These are phyloP conservation scores for Chlorops oryzae DNA, from an alignment of 1,140 invertebrate genomes.

Conservation along the genomic window DNA sequence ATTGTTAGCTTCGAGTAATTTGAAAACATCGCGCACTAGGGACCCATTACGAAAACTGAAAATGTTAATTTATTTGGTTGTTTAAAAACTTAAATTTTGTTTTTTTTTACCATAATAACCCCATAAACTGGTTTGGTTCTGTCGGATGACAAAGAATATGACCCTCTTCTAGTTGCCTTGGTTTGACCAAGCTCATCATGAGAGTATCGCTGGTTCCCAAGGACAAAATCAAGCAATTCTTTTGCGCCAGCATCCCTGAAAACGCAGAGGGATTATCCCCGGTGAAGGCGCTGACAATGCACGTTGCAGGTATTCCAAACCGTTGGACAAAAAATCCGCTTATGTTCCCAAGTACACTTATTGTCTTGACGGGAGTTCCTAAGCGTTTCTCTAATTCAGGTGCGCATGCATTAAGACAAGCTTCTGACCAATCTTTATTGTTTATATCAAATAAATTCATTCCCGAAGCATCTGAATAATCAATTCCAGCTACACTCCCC, in stretches of 20 bases:
- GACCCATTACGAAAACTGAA: slow-evolving; percentile 96
- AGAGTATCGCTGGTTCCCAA: slow-evolving; percentile 91
- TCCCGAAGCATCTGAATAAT: slow-evolving; percentile 87
- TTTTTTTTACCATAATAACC: slow-evolving; percentile 78
- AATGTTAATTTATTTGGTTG: background rate
- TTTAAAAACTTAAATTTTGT: background rate
- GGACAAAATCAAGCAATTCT: slow-evolving; percentile 81
- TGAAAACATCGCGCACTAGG: slow-evolving; percentile 76
- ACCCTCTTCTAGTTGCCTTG: slow-evolving; percentile 64
- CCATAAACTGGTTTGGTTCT: slow-evolving; percentile 71
- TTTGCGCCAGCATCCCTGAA: slow-evolving; percentile 71
- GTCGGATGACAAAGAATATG: slow-evolving; percentile 85
- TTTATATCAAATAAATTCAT: slow-evolving; percentile 93
- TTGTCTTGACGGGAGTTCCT: slow-evolving; percentile 64
- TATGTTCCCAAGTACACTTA: slow-evolving; percentile 64
- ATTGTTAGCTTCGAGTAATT: slow-evolving; percentile 65
- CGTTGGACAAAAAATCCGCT: slow-evolving; percentile 74
- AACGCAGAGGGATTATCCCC: slow-evolving; percentile 90
- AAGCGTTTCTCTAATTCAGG: slow-evolving; percentile 64
- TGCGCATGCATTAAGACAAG: slow-evolving; percentile 69
- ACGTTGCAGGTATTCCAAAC: slow-evolving; percentile 75
- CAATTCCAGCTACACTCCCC: slow-evolving; percentile 86
- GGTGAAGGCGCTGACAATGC: slow-evolving; percentile 81
- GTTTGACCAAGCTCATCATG: slow-evolving; percentile 69
- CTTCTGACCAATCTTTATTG: slow-evolving; percentile 68